Evolutionary conservation across 2,113 vertebrate genomes (phyloP).

Genomic region (Origma solitaria): DNA sequence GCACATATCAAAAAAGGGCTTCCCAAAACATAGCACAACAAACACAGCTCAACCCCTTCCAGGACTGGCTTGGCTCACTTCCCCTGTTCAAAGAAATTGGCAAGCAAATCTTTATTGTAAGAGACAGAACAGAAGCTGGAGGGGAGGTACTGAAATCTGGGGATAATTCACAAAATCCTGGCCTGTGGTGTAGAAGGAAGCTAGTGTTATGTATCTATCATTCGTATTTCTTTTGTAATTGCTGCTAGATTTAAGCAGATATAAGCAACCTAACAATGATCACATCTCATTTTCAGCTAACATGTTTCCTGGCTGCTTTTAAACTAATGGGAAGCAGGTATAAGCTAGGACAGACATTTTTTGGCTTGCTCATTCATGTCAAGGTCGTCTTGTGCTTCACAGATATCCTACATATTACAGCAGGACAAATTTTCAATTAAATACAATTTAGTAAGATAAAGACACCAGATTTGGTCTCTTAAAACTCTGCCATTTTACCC

Average conservation of each 20-base stretch:
- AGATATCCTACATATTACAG: neutral
- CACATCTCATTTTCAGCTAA: neutral
- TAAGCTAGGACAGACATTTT: neutral
- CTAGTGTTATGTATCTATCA: neutral
- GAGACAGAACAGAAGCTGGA: constrained; percentile 61
- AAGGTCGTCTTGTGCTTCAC: neutral
- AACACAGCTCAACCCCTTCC: constrained; percentile 48
- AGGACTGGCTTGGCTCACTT: constrained; percentile 46
- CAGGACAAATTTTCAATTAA: neutral
- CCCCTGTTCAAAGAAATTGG: constrained; percentile 50
- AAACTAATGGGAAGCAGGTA: neutral
- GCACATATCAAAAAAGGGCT: constrained; percentile 14
- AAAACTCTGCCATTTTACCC: neutral
- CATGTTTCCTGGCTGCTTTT: neutral
- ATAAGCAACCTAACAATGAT: neutral
- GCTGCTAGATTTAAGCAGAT: neutral
- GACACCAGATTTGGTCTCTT: neutral
- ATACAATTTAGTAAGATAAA: neutral
- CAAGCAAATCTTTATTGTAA: constrained; percentile 60
- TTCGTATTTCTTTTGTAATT: neutral
- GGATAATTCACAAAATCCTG: constrained; percentile 54
- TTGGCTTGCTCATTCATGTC: neutral
- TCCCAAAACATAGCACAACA: constrained; percentile 35
- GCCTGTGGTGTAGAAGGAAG: neutral
- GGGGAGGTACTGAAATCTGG: constrained; percentile 57